These are phyloP conservation scores for Amphiprion ocellaris DNA, from an alignment of 2,113 vertebrate species.

Conservation along the genomic window DNA sequence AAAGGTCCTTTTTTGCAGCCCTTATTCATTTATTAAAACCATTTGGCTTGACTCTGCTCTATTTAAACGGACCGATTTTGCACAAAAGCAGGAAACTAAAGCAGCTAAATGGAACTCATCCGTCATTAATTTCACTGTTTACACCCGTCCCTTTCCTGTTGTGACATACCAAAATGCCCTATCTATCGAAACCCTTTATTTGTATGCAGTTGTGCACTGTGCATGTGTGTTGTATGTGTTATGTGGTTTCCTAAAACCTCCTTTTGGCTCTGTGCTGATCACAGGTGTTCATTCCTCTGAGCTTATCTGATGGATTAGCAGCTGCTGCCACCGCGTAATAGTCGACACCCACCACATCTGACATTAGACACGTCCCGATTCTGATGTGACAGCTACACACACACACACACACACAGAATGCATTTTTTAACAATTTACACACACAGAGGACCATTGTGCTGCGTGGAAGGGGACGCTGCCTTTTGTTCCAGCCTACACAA, in stretches of 20 bases:
- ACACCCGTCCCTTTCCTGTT: background rate
- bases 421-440: background rate
- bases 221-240: conserved; percentile 10
- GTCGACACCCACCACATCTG: conserved; percentile 39
- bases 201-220: background rate
- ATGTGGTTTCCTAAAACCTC: conserved; percentile 32
- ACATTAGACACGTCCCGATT: conserved; percentile 60
- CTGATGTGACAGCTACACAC: conserved; percentile 64
- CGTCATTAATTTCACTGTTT: background rate
- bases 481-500: conserved; percentile 30
- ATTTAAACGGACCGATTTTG: background rate
- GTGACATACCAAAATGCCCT: background rate
- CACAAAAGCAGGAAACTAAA: background rate
- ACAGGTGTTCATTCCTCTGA: conserved; percentile 78
- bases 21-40: too few species aligned
- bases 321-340: conserved; percentile 61
- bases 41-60: background rate
- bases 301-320: conserved; percentile 74
- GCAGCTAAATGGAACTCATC: background rate
- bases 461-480: background rate
- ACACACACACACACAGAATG: background rate
- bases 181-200: background rate
- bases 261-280: conserved; percentile 66
- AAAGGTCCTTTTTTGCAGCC: background rate
- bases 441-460: conserved; percentile 10